phyloP scores from a whole-genome alignment of 2,113 vertebrate genomes.

The Callionymus lyra region DNA sequence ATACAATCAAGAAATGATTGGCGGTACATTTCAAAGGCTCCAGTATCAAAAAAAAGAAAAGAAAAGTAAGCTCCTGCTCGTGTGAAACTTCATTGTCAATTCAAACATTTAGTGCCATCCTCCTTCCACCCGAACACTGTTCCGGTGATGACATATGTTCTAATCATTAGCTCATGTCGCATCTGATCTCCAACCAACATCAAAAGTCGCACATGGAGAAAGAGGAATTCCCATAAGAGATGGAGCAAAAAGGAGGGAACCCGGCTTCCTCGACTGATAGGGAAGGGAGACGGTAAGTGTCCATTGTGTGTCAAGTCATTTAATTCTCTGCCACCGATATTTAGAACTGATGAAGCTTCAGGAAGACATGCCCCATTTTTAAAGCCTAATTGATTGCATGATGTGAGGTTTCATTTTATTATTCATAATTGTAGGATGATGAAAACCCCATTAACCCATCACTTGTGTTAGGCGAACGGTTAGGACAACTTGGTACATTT shows the following conservation, averaged over 20 bases:
- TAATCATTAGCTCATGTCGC: slow-evolving; percentile 52
- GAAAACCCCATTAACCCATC: too few relatives aligned
- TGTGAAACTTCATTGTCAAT: slow-evolving; percentile 40
- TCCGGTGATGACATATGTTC: slow-evolving; percentile 49
- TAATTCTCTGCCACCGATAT: too few relatives aligned
- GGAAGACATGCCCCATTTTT: too few relatives aligned
- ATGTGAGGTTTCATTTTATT: too few relatives aligned
- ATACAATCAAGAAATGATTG: slow-evolving; percentile 16
- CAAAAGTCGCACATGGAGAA: slow-evolving; percentile 47
- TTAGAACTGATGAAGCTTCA: too few relatives aligned
- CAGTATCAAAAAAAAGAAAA: slow-evolving; percentile 22
- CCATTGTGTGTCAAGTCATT: slow-evolving; percentile 1
- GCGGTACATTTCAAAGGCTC: slow-evolving; percentile 47
- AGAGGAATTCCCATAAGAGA: slow-evolving; percentile 29
- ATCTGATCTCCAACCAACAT: slow-evolving; percentile 37
- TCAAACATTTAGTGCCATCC: slow-evolving; percentile 19
- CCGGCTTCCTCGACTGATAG: slow-evolving; percentile 29
- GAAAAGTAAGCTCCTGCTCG: slow-evolving; percentile 29
- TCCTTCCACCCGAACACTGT: slow-evolving; percentile 19
- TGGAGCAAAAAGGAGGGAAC: slow-evolving; percentile 19
- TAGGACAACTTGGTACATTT: too few relatives aligned
- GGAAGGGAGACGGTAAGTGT: not conserved
- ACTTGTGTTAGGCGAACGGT: too few relatives aligned
- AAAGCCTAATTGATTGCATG: too few relatives aligned
- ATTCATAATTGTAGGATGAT: too few relatives aligned